phyloP scores from a whole-genome alignment of 2,888 invertebrate genomes.

The Pseudococcus viburni region DNA sequence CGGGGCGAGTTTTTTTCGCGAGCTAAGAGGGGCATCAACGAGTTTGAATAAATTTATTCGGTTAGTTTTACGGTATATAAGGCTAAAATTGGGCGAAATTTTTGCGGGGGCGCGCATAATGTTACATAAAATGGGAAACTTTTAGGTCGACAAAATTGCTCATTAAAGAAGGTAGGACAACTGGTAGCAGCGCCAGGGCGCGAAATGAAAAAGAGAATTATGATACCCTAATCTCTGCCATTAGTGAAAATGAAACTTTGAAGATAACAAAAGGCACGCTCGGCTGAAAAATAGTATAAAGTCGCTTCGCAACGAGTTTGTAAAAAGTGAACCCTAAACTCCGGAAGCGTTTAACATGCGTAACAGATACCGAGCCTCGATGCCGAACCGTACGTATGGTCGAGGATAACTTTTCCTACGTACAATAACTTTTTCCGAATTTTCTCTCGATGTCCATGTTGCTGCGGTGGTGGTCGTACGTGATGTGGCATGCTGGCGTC shows the following conservation, averaged over 20 bases:
- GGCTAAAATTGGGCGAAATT: constrained; percentile 18
- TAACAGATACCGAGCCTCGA: constrained; percentile 10
- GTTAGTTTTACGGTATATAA: constrained; percentile 1
- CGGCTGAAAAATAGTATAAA: constrained; percentile 43
- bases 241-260: constrained; percentile 55
- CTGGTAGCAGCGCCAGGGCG: constrained; percentile 5
- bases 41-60: constrained; percentile 55
- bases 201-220: constrained; percentile 57
- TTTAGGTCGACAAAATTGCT: constrained; percentile 52
- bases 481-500: not conserved
- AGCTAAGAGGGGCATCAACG: not conserved
- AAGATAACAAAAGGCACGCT: constrained; percentile 55
- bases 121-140: constrained; percentile 53
- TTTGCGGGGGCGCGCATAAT: constrained; percentile 36
- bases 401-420: not conserved
- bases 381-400: not conserved
- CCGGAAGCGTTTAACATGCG: constrained; percentile 54
- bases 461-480: not conserved
- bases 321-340: constrained; percentile 54
- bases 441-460: constrained; percentile 3
- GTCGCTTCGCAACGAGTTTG: constrained; percentile 49
- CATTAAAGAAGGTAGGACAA: constrained; percentile 57
- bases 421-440: constrained; percentile 3
- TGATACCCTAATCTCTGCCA: constrained; percentile 52
- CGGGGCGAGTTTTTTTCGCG: not conserved